These are phyloP conservation scores for Caranx ignobilis DNA, from an alignment of 2,113 vertebrate genomes.

Conservation along the genomic window DNA sequence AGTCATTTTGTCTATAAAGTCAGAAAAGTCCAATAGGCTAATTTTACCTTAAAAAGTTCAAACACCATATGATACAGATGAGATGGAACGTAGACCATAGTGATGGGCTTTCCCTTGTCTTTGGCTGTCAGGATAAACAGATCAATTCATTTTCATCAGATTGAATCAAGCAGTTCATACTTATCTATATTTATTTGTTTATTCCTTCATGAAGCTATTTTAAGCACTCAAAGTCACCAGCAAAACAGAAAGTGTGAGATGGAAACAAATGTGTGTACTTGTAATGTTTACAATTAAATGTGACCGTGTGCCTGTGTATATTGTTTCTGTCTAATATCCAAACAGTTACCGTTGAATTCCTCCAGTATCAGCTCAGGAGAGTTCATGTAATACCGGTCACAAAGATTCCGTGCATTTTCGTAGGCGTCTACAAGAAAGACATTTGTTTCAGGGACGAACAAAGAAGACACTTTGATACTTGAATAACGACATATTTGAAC, in stretches of 20 bases:
- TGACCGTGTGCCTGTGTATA: neutral
- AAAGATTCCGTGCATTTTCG: constrained; percentile 94
- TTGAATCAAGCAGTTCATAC: neutral
- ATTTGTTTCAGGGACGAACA: neutral
- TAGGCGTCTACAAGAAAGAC: constrained; percentile 89
- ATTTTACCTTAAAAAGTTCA: constrained; percentile 96
- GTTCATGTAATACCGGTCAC: constrained; percentile 97
- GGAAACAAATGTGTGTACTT: neutral
- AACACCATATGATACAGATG: constrained; percentile 99
- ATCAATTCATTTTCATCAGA: neutral
- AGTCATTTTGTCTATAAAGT: neutral
- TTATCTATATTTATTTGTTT: neutral
- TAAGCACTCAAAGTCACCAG: neutral
- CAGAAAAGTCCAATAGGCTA: neutral
- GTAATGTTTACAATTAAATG: neutral
- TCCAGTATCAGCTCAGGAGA: constrained; percentile 93
- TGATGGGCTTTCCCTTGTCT: constrained; percentile 88
- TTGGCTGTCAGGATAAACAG: constrained; percentile 84
- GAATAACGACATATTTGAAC: neutral
- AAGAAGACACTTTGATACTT: accelerated
- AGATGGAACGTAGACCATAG: constrained; percentile 96
- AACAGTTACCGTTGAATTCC: constrained; percentile 89
- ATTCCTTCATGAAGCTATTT: neutral
- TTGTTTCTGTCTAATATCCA: neutral
- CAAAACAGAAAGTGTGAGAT: neutral